Evolutionary conservation across 2,888 invertebrate genomes (phyloP), one percentile per base, ranked within the genome.

Genomic region (Cataglyphis livida): DNA sequence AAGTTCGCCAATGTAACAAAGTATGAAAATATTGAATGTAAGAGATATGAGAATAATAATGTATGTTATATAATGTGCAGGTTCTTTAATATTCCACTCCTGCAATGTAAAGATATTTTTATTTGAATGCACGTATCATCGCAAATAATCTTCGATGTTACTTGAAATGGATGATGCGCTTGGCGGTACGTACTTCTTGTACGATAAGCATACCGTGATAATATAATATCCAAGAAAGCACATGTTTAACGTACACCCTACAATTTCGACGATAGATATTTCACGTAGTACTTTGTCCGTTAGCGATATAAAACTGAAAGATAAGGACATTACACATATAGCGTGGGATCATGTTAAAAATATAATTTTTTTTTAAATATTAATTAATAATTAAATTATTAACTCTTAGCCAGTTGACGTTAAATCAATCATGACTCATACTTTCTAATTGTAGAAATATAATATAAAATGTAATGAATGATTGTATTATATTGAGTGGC

Each of bases 191-290:
- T 73, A 32, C 38, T 68, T 64, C n/a, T 62, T 78, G 10, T 48
- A 78, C 54, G 38, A 74, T 65, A 68, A 62, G 21, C 84, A 32
- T 91, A 93, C 93, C 91, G 87, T 89, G 41, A 94, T 91, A 73
- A 91, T 88, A 75, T 92, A 93, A 87, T 93, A 94, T 81, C 92
- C 93, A 7, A 94, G 88, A 18, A 93, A 90, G 79, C 94, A 94
- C 35, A 93, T 92, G 61, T 91, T 90, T 81, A 93, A 66, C 0
- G 92, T 93, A 62, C 93, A 93, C 3, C 93, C 93, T 5, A 93
- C 64, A 35, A 92, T 89, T 88, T 93, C 92, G 5, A 92, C 88
- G 12, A 93, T 83, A 71, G 92, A 92, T 62, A 93, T 88, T 76
- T 89, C 89, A 62, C 90, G 91, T 28, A 93, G 68, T 35, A 91